A percentile compares a stretch with the other conserved stretches of the same genome.
These are phyloP conservation scores for Trichonephila inaurata DNA, from an alignment of 1,140 invertebrate species.

Conservation along the genomic window DNA sequence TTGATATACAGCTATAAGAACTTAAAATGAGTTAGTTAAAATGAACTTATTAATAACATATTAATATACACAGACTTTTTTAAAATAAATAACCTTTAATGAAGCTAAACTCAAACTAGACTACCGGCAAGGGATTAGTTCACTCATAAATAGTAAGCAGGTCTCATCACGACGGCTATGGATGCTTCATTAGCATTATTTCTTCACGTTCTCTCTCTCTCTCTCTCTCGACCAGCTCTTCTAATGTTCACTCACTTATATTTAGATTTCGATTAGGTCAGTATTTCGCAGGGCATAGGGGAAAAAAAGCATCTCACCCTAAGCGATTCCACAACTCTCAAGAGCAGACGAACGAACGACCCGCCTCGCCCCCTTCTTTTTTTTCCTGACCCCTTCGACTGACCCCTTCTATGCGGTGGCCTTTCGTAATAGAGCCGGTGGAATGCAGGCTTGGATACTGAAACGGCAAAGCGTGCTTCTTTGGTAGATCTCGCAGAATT, in stretches of 20 bases:
- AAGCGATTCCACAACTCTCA: not conserved
- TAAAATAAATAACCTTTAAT: too few species aligned
- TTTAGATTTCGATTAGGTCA: slow-evolving; percentile 19
- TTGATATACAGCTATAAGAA: too few species aligned
- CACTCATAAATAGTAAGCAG: not conserved
- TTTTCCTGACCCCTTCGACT: not conserved
- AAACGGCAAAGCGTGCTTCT: not conserved
- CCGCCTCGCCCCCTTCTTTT: slow-evolving; percentile 14
- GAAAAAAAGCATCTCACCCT: not conserved
- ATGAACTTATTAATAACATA: too few species aligned
- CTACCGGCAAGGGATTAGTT: too few species aligned
- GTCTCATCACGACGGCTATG: not conserved
- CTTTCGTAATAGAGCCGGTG: slow-evolving; percentile 6
- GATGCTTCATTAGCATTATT: not conserved
- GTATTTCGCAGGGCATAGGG: not conserved
- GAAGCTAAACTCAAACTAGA: too few species aligned
- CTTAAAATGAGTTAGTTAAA: too few species aligned
- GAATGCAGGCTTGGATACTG: not conserved
- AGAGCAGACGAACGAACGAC: not conserved
- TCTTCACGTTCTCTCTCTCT: not conserved
- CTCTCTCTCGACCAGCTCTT: not conserved
- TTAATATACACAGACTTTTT: too few species aligned
- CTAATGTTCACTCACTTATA: not conserved
- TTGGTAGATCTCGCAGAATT: not conserved
- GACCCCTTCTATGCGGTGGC: slow-evolving; percentile 9